Conservation (phyloP, 2,113 vertebrate species). For the Gallinago undulata region DNA sequence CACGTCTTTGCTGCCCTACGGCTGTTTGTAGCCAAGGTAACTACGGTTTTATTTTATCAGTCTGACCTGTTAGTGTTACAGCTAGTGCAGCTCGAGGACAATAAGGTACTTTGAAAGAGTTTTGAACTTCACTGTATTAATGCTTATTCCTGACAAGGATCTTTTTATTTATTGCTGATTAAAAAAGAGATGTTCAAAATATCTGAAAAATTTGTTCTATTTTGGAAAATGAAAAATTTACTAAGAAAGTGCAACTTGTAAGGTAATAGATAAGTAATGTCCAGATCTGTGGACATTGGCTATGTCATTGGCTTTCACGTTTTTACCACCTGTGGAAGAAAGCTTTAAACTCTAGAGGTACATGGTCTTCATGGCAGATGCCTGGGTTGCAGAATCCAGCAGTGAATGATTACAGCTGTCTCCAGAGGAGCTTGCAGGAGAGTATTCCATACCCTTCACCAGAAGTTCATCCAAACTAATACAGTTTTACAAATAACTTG, state of each 20-base stretch:
- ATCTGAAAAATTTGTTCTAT: not conserved
- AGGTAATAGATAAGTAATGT: not conserved
- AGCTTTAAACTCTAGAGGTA: not conserved
- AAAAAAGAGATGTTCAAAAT: not conserved
- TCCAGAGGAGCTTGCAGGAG: not conserved
- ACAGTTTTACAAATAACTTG: not conserved
- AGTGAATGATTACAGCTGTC: not conserved
- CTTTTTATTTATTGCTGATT: not conserved
- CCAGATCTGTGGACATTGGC: not conserved
- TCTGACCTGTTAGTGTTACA: not conserved
- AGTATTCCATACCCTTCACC: not conserved
- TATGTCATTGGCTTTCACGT: not conserved
- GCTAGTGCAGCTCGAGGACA: not conserved
- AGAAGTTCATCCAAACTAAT: not conserved
- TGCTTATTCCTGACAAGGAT: not conserved
- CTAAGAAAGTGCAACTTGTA: not conserved
- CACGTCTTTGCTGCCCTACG: constrained; percentile 91
- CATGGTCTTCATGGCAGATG: not conserved
- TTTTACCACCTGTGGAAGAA: not conserved
- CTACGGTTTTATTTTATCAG: not conserved
- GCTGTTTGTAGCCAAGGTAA: constrained; percentile 93
- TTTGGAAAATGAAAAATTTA: not conserved
- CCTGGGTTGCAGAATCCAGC: not conserved
- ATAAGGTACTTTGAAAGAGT: not conserved
- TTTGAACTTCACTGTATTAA: not conserved